These are phyloP conservation scores for Colossoma macropomum DNA, from an alignment of 2,113 vertebrate species.

Conservation along the genomic window DNA sequence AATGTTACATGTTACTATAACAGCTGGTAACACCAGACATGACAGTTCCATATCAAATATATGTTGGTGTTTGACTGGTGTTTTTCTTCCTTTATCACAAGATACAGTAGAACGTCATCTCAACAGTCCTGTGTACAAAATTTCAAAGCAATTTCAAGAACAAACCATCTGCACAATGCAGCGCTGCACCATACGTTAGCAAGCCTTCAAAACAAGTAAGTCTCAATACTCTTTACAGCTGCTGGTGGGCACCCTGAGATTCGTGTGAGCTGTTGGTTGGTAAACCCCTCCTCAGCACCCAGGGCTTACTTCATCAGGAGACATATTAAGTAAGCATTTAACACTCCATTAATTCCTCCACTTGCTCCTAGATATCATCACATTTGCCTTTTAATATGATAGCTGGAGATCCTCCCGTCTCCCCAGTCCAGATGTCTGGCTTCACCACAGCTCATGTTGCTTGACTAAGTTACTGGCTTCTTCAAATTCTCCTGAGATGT, in stretches of 20 bases:
- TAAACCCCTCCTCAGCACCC: constrained; percentile 36
- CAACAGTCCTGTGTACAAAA: not conserved
- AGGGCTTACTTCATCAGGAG: constrained; percentile 37
- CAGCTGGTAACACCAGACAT: not conserved
- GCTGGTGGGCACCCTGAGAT: constrained; percentile 19
- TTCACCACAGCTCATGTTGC: not conserved
- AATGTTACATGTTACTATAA: not conserved
- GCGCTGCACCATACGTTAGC: not conserved
- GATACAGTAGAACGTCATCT: not conserved
- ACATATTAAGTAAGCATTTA: constrained; percentile 58
- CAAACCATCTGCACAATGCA: not conserved
- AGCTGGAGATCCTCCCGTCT: constrained; percentile 29
- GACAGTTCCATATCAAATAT: not conserved
- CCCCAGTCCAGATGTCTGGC: not conserved
- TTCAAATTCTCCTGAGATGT: no score
- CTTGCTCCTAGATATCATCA: constrained; percentile 43
- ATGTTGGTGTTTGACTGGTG: not conserved
- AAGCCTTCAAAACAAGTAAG: not conserved
- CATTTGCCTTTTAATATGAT: constrained; percentile 46
- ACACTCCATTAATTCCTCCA: constrained; percentile 54
- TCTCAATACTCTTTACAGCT: not conserved
- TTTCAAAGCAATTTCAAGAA: not conserved
- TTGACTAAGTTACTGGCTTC: not conserved
- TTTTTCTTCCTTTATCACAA: not conserved
- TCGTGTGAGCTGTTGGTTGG: constrained; percentile 10